Conservation (phyloP, 1,140 invertebrate species). For the Chionoecetes opilio region DNA sequence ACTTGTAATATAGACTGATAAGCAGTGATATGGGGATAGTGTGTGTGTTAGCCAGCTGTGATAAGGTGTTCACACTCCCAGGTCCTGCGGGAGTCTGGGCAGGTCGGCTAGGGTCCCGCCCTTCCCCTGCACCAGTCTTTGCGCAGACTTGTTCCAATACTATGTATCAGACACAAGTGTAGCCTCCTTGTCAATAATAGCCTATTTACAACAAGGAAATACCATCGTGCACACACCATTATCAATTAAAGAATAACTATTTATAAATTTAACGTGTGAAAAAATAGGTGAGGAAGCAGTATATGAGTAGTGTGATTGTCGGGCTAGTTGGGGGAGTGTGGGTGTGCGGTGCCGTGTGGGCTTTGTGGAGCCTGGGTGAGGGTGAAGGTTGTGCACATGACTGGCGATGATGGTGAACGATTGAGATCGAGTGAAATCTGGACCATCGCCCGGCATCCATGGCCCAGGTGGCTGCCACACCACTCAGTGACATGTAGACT, state of each 20-base stretch:
- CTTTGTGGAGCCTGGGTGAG: constrained; percentile 73
- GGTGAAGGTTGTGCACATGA: constrained; percentile 80
- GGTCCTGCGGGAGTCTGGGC: constrained; percentile 75
- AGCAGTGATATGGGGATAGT: not conserved
- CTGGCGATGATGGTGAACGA: constrained; percentile 81
- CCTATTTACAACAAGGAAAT: constrained; percentile 15
- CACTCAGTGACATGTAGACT: constrained; percentile 81
- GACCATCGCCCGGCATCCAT: constrained; percentile 81
- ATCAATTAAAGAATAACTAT: not conserved
- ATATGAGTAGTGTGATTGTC: not conserved
- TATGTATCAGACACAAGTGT: constrained; percentile 59
- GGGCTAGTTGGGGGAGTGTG: not conserved
- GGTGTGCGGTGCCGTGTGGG: not conserved
- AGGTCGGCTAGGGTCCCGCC: constrained; percentile 68
- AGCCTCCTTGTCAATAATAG: constrained; percentile 74
- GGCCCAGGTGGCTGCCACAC: constrained; percentile 81
- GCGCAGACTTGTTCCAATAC: constrained; percentile 78
- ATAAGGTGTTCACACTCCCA: constrained; percentile 71
- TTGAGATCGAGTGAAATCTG: constrained; percentile 81
- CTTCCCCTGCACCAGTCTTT: constrained; percentile 71
- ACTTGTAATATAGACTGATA: not conserved
- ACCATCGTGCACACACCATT: not conserved
- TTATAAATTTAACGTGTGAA: constrained; percentile 32
- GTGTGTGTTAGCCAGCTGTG: not conserved
- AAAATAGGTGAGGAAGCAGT: not conserved